Percentiles rank a stretch among this genome's conserved stretches.
These are phyloP conservation scores for Apteryx owenii DNA, from an alignment of 2,113 vertebrate genomes.

Conservation along the genomic window DNA sequence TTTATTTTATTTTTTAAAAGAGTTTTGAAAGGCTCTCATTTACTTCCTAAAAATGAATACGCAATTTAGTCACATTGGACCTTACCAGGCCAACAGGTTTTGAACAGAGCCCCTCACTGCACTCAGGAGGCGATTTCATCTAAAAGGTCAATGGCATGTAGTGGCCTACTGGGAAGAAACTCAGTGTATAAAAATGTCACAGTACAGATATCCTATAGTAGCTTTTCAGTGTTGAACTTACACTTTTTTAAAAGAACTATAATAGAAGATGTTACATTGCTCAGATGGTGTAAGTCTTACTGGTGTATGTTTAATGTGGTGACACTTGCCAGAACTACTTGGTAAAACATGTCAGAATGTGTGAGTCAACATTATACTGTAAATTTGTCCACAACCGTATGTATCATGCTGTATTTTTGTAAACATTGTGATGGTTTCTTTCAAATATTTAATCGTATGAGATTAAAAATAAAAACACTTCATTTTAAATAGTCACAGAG, in stretches of 20 bases:
- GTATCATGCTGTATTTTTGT: constrained; percentile 75
- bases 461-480: constrained; percentile 55
- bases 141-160: rapidly evolving
- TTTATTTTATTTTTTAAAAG: neutral
- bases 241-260: constrained; percentile 55
- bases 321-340: constrained; percentile 70
- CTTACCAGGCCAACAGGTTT: neutral
- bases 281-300: constrained; percentile 69
- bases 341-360: constrained; percentile 75
- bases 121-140: neutral
- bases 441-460: constrained; percentile 53
- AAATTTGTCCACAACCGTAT: constrained; percentile 65
- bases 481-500: constrained; percentile 35
- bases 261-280: constrained; percentile 69
- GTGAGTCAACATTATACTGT: constrained; percentile 68
- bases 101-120: neutral
- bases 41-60: constrained; percentile 9
- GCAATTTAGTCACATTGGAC: neutral
- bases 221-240: constrained; percentile 69
- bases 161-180: constrained; percentile 8
- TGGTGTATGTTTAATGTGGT: constrained; percentile 74
- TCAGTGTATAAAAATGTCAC: constrained; percentile 44
- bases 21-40: neutral
- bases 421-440: constrained; percentile 73
- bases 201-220: constrained; percentile 61